These are phyloP conservation scores for Halocynthia roretzi DNA, from an alignment of 23 tunicate species.

Conservation along the genomic window DNA sequence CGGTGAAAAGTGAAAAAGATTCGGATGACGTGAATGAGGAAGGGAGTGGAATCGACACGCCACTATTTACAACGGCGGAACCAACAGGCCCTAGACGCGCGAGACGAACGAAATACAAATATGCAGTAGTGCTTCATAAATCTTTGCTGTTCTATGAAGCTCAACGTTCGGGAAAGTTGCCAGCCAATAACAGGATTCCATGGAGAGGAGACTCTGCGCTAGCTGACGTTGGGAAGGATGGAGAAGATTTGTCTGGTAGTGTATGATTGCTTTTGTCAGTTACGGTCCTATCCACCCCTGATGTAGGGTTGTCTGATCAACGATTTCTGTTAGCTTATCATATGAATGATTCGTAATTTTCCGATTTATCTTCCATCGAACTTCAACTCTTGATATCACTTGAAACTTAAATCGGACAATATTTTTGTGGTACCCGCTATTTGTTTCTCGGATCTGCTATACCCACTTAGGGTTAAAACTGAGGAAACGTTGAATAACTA, in stretches of 20 bases:
- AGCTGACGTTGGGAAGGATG: slow-evolving; percentile 43
- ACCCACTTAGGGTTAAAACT: too few relatives aligned
- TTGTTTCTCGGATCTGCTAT: too few relatives aligned
- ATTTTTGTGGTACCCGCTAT: too few relatives aligned
- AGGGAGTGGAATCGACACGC: slow-evolving; percentile 2
- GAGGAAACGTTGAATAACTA: too few relatives aligned
- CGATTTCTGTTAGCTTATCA: too few relatives aligned
- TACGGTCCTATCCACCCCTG: not conserved
- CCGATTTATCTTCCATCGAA: too few relatives aligned
- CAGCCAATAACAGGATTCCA: slow-evolving; percentile 47
- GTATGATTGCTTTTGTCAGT: not conserved
- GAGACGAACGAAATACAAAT: slow-evolving; percentile 39
- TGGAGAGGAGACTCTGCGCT: slow-evolving; percentile 89
- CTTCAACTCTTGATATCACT: too few relatives aligned
- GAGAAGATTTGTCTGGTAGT: slow-evolving; percentile 78
- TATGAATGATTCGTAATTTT: too few relatives aligned
- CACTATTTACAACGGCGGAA: not conserved
- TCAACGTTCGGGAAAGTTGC: slow-evolving; percentile 79
- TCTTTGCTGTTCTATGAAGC: slow-evolving; percentile 90
- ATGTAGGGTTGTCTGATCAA: not conserved
- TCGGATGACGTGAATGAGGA: not conserved
- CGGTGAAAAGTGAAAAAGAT: not conserved
- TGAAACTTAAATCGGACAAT: too few relatives aligned
- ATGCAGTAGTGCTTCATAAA: slow-evolving; percentile 53
- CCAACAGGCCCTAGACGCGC: not conserved